A percentile compares a stretch with the other conserved stretches of the same genome.
phyloP scores from a whole-genome alignment of 2,797 vertebrate species.

The Remorina albescens region DNA sequence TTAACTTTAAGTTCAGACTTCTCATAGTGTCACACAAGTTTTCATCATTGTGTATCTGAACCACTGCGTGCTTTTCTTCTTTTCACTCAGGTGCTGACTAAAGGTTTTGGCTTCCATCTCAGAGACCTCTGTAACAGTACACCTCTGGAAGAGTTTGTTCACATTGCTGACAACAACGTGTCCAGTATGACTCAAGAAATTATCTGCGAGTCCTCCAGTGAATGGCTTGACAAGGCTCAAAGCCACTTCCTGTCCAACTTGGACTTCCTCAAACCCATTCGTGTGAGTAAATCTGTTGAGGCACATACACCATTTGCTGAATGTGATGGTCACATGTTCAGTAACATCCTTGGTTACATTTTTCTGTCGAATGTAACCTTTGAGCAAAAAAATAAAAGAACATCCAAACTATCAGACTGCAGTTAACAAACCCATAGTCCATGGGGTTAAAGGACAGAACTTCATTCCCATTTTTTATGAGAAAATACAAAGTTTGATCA shows the following conservation, averaged over 20 bases:
- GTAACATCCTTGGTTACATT: background rate
- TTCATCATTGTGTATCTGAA: slow-evolving; percentile 1
- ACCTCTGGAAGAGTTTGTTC: slow-evolving; percentile 86
- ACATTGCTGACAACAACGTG: slow-evolving; percentile 81
- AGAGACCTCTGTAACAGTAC: slow-evolving; percentile 90
- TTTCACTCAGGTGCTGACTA: slow-evolving; percentile 87
- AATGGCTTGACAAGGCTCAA: slow-evolving; percentile 87
- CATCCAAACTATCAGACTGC: background rate
- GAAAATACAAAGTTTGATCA: background rate
- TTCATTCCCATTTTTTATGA: background rate
- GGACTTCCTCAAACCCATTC: slow-evolving; percentile 91
- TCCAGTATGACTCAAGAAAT: slow-evolving; percentile 83
- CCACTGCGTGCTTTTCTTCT: background rate
- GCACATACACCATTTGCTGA: background rate
- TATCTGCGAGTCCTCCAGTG: slow-evolving; percentile 88
- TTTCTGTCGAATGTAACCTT: background rate
- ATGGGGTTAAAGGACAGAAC: background rate
- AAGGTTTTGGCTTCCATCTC: slow-evolving; percentile 91
- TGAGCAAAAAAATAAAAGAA: background rate
- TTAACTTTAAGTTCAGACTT: background rate
- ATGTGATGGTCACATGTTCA: background rate
- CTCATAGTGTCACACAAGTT: background rate
- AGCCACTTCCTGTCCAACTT: slow-evolving; percentile 89
- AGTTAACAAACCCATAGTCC: background rate
- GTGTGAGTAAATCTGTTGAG: slow-evolving; percentile 79